phyloP scores from a whole-genome alignment of 1,140 invertebrate species.

The Drosophila carrolli region DNA sequence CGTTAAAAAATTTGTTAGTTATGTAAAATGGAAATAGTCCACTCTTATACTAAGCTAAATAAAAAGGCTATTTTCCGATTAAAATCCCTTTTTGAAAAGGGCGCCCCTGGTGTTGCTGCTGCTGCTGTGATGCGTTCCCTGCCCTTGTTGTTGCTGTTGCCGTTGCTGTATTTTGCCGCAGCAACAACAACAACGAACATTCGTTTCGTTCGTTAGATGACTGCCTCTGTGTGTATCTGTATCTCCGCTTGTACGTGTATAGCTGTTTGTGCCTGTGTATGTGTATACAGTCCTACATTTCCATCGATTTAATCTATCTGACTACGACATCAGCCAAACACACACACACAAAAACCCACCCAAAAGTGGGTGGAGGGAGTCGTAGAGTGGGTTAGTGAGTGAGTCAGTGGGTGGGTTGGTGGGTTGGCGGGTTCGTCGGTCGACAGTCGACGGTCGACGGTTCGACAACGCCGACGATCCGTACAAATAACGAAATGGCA shows the following conservation, averaged over 20 bases:
- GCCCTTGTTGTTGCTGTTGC: slow-evolving; percentile 60
- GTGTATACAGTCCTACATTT: slow-evolving; percentile 81
- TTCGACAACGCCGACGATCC: slow-evolving; percentile 57
- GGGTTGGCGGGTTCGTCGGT: slow-evolving; percentile 15
- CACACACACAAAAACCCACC: slow-evolving; percentile 69
- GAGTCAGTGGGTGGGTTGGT: slow-evolving; percentile 32
- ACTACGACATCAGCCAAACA: slow-evolving; percentile 80
- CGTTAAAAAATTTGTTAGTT: no score
- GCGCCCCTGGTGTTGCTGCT: slow-evolving; percentile 54
- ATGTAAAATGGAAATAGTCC: no score
- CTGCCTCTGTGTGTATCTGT: slow-evolving; percentile 56
- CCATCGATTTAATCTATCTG: slow-evolving; percentile 83
- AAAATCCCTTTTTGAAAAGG: neutral
- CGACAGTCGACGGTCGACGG: slow-evolving; percentile 28
- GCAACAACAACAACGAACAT: slow-evolving; percentile 49
- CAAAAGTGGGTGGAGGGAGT: slow-evolving; percentile 64
- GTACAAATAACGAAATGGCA: slow-evolving; percentile 81
- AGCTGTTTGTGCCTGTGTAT: slow-evolving; percentile 36
- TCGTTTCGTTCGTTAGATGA: slow-evolving; percentile 78
- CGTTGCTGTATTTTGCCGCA: slow-evolving; percentile 79
- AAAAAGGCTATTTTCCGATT: no score
- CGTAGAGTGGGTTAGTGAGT: slow-evolving; percentile 31
- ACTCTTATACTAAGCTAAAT: no score
- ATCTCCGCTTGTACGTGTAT: slow-evolving; percentile 38
- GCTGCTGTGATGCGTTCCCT: slow-evolving; percentile 77